These are phyloP conservation scores for Cryptotis parvus DNA, from an alignment of 2,113 vertebrate species.

Conservation along the genomic window DNA sequence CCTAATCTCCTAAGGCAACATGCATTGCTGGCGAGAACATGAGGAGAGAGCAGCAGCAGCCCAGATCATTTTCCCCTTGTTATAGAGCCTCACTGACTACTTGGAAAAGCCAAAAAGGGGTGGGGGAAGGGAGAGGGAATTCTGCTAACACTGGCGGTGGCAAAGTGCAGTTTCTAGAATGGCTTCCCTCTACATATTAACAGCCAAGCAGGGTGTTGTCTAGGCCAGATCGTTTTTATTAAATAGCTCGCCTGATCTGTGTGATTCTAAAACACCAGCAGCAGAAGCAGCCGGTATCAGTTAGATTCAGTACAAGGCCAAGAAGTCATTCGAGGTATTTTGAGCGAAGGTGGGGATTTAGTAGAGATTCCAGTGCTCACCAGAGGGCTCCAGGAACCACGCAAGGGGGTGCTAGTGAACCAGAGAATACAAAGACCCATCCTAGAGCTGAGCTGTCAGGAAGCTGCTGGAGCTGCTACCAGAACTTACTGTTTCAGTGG, in stretches of 20 bases:
- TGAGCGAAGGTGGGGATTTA: slow-evolving; percentile 10
- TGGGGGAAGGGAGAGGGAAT: not conserved
- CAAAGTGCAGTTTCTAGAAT: slow-evolving; percentile 38
- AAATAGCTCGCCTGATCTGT: slow-evolving; percentile 3
- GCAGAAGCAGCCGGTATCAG: not conserved
- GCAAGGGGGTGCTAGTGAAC: not conserved
- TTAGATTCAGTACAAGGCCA: not conserved
- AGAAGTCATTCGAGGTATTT: slow-evolving; percentile 43
- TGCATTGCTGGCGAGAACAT: slow-evolving; percentile 82
- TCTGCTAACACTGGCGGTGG: not conserved
- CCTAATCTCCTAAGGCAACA: slow-evolving; percentile 86
- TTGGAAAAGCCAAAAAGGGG: slow-evolving; percentile 42
- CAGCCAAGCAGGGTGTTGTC: not conserved
- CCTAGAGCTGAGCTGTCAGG: not conserved
- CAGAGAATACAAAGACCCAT: not conserved
- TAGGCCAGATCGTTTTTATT: slow-evolving; percentile 39
- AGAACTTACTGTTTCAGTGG: not conserved
- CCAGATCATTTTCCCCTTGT: slow-evolving; percentile 78
- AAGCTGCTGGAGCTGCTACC: not conserved
- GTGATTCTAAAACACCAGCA: not conserved
- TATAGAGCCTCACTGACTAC: slow-evolving; percentile 61
- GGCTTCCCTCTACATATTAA: slow-evolving; percentile 30
- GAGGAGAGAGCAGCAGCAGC: slow-evolving; percentile 76
- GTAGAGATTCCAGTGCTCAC: not conserved
- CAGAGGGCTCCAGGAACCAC: not conserved